Conservation (phyloP, 2,888 invertebrate species). For the Amiota mariae region DNA sequence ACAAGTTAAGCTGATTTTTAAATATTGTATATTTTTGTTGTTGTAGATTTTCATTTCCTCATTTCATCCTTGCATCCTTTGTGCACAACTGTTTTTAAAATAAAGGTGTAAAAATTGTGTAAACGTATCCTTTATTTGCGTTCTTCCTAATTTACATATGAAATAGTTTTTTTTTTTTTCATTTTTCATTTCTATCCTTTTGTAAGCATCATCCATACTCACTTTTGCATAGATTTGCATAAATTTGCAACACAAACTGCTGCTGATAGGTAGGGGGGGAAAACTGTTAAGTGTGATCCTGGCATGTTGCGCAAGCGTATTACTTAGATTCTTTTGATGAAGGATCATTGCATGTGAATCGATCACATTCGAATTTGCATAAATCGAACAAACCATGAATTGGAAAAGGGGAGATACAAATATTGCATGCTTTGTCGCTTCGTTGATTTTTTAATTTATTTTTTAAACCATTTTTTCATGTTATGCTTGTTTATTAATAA, state of each 20-base stretch:
- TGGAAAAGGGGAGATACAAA: neutral
- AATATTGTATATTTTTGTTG: neutral
- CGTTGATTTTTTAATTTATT: slow-evolving; percentile 32
- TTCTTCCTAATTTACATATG: slow-evolving; percentile 59
- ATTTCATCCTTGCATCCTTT: slow-evolving; percentile 32
- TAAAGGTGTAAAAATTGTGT: slow-evolving; percentile 65
- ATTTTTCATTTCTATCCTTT: slow-evolving; percentile 20
- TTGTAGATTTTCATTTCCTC: slow-evolving; percentile 15
- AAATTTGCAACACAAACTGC: neutral
- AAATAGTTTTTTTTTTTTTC: slow-evolving; percentile 43
- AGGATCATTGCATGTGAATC: neutral
- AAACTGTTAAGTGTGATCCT: too few species aligned
- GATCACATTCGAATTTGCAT: slow-evolving; percentile 14
- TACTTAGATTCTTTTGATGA: slow-evolving; percentile 45
- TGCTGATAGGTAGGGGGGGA: too few species aligned
- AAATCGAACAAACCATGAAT: too few species aligned
- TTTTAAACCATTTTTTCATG: neutral
- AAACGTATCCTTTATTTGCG: slow-evolving; percentile 57
- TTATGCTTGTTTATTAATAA: neutral
- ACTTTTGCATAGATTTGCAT: neutral
- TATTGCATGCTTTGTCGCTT: slow-evolving; percentile 32
- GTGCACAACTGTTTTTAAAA: slow-evolving; percentile 43
- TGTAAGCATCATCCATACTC: slow-evolving; percentile 32
- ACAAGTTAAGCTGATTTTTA: neutral
- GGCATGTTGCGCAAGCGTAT: slow-evolving; percentile 57